Evolutionary conservation across 1,140 invertebrate species (phyloP), one percentile per base, ranked within the genome.

Genomic region (Drosophila kikkawai): DNA sequence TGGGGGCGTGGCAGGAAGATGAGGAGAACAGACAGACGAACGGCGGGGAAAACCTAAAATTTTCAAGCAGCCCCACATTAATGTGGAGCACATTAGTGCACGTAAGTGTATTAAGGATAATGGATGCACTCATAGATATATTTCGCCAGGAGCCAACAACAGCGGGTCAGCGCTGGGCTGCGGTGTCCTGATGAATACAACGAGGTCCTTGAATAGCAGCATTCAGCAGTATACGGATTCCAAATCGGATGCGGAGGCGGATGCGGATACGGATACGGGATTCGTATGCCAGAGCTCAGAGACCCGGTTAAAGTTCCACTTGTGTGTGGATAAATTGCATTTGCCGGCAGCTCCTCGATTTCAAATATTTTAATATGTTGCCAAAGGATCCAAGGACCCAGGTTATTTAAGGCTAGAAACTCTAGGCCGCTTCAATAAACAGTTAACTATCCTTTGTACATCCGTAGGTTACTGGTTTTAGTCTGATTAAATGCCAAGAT

Each of bases 61-160:
- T 79, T 90, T 73, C 53, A 84, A 82, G 80, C 83, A 87, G 75
- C 64, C 66, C 76, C 81, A 84, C 81, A 90, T 84, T 88, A 88
- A 90, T 90, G 85, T 84, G 48, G 85, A 81, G 85, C 86, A 90
- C 85, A 90, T 90, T 90, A 90, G 85, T 90, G 85, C 85, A 81
- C 85, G 81, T 90, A 90, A 90, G 85, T 90, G 81, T 90, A 90
- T 90, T 90, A 90, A 76, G 85, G 85, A 90, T 90, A 90, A 90
- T 90, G 85, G 86, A 90, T 90, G 85, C 86, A 90, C 81, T 90
- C 85, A 85, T 85, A 90, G 85, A 90, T 88, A 90, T 81, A 90
- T 81, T 76, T 80, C 36, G 73, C 77, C 75, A 65, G 71, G 15
- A 50, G 44, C 34, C 19, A 47, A 22, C 44, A 13, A 12, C 22